Evolutionary conservation across 2,888 invertebrate species (phyloP), one percentile per base, ranked within the genome.

Genomic region (Chelonus formosanus): DNA sequence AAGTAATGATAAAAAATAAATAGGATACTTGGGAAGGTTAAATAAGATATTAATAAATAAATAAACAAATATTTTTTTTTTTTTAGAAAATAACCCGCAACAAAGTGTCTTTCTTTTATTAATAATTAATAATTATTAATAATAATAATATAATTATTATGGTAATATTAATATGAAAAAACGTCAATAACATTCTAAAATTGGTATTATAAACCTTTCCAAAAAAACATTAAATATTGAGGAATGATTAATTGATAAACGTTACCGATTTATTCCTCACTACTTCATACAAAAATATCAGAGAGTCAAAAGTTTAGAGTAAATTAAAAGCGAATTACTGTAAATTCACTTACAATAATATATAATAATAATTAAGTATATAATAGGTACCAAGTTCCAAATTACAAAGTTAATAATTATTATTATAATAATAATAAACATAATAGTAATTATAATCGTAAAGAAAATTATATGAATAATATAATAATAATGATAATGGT

Each of bases 81-180:
- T 64, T 67, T 70, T 74, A 75, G 72, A 77, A 76, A 76, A 75
- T 76, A 80, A 78, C 79, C 80, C 80, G 78, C 76, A 80, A 80
- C 78, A 81, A 79, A 20, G 20, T 20, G 76, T 79, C 69, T 73
- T 69, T 78, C 71, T 77, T 78, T 76, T 76, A 75, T 76, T 71
- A 72, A 76, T 75, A 74, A 67, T 76, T 63, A 56, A 66, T 52
- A 67, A 68, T 61, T 67, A 71, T 56, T 70, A 71, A 67, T 67
- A 70, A 68, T 67, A 70, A 68, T 71, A 71, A 70, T 68, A 67
- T 69, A 69, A 67, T 68, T 67, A 62, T 58, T 67, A 59, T 65
- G 57, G 53, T 68, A 68, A 63, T 68, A 57, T 52, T 67, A 63
- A 59, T 60, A 62, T 63, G 60, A 67, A 66, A 58, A 67, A 69